Evolutionary conservation across 2,888 invertebrate genomes (phyloP).

Genomic region (Aromia moschata): DNA sequence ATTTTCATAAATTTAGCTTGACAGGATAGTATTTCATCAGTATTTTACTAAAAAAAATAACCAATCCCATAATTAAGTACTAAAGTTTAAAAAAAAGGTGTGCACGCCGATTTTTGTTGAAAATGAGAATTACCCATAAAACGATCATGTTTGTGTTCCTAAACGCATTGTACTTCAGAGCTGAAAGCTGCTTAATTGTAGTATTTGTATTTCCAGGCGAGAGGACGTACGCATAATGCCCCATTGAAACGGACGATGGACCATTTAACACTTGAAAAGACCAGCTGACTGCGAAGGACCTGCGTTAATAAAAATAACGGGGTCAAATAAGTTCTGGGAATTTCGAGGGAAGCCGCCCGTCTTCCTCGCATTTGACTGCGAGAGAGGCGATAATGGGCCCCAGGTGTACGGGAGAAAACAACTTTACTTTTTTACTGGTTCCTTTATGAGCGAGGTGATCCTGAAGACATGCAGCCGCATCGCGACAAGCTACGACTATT

Average conservation of each 20-base stretch:
- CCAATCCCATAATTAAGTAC: too few relatives aligned
- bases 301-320: slow-evolving; percentile 29
- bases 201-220: slow-evolving; percentile 13
- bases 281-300: slow-evolving; percentile 26
- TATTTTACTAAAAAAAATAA: too few relatives aligned
- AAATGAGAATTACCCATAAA: too few relatives aligned
- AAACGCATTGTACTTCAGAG: not conserved
- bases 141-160: not conserved
- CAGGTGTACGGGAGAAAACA: slow-evolving; percentile 30
- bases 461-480: slow-evolving; percentile 2
- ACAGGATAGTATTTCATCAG: too few relatives aligned
- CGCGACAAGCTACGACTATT: slow-evolving; percentile 11
- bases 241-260: slow-evolving; percentile 16
- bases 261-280: slow-evolving; percentile 19
- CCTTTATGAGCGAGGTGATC: slow-evolving; percentile 24
- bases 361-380: slow-evolving; percentile 28
- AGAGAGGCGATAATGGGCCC: slow-evolving; percentile 31
- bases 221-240: slow-evolving; percentile 9
- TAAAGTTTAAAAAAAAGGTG: too few relatives aligned
- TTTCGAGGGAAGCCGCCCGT: slow-evolving; percentile 23
- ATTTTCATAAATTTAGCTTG: too few relatives aligned
- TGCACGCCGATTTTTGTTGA: too few relatives aligned
- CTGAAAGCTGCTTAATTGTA: slow-evolving; percentile 3
- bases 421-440: slow-evolving; percentile 32
- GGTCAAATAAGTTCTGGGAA: slow-evolving; percentile 35